Evolutionary conservation across 2,888 invertebrate genomes (phyloP), one percentile per base, ranked within the genome.

Genomic region (Caenorhabditis sulstoni): DNA sequence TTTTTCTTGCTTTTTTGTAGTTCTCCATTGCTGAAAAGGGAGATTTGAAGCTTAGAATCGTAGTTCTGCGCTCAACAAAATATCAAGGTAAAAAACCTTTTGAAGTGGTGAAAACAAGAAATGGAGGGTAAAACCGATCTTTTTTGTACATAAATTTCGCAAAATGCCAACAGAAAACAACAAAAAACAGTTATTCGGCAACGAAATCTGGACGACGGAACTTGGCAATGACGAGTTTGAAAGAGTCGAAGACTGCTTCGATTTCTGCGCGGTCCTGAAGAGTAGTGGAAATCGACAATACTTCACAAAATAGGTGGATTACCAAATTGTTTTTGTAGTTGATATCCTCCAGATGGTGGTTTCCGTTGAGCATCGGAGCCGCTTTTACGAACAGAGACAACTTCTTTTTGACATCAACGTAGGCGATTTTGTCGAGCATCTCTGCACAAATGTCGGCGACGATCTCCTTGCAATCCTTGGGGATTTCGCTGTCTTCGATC

Each of bases 281-380:
- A n/a, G n/a, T n/a, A n/a, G 3, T 29, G 29, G 29, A 7, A 29
- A 29, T 5, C 7, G 29, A 29, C 7, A 29, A 18, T 14, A 12
- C 14, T 39, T n/a, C n/a, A n/a, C 3, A 1, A 11, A 61, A 22
- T 50, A 23, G 5, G 22, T 22, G 8, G 39, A 12, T 41, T 49
- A 82, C 81, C 67, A 73, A 47, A 62, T 81, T 77, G 18, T 76
- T 57, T 44, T 74, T 67, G 66, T 81, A 87, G 61, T 86, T 87
- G 47, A 87, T 87, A 45, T 86, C 85, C 59, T 88, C 88, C 14
- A 88, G 64, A 65, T 88, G 88, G 57, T 85, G 73, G 16, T 75
- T 65, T 35, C 88, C 88, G 53, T 86, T 76, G 62, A 88, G 67
- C 59, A 82, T 79, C 9, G 86, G 85, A 18, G 78, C 79, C 53